Evolutionary conservation across 2,888 invertebrate species (phyloP).

Genomic region (Chymomyza caudatula): DNA sequence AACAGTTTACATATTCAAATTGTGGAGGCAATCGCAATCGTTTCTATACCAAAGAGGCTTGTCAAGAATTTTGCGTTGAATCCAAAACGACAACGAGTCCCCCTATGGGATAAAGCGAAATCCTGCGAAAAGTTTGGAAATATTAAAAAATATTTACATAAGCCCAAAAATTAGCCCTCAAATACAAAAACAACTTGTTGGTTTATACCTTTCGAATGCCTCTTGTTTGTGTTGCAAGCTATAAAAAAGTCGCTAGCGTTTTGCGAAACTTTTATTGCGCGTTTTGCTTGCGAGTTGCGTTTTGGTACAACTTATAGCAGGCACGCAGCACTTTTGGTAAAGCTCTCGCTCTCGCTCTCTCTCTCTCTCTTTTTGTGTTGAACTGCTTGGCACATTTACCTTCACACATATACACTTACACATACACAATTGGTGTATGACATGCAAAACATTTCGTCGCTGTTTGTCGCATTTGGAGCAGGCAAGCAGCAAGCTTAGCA

Average conservation of each 20-base stretch:
- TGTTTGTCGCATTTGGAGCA: slow-evolving; percentile 59
- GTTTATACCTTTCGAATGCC: too few relatives aligned
- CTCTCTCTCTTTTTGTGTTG: not conserved
- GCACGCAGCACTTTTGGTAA: slow-evolving; percentile 34
- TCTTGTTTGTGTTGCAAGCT: too few relatives aligned
- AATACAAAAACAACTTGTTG: too few relatives aligned
- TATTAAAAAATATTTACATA: too few relatives aligned
- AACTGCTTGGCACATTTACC: not conserved
- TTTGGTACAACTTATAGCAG: slow-evolving; percentile 61
- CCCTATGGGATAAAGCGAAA: too few relatives aligned
- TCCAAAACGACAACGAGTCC: not conserved
- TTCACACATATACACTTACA: not conserved
- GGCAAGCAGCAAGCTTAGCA: slow-evolving; percentile 41
- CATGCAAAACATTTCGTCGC: slow-evolving; percentile 59
- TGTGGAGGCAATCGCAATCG: slow-evolving; percentile 44
- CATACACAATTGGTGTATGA: not conserved
- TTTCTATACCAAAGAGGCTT: slow-evolving; percentile 13
- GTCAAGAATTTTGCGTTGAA: not conserved
- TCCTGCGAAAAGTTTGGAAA: too few relatives aligned
- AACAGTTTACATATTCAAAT: slow-evolving; percentile 18
- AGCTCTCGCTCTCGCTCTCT: not conserved
- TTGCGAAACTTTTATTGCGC: slow-evolving; percentile 29
- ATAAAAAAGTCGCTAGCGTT: slow-evolving; percentile 40
- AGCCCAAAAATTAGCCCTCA: too few relatives aligned
- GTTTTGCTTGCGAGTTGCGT: slow-evolving; percentile 56